Percentiles rank a stretch among this genome's conserved stretches.
Evolutionary conservation across 2,797 vertebrate species (phyloP).

Genomic region (Mergus octosetaceus): DNA sequence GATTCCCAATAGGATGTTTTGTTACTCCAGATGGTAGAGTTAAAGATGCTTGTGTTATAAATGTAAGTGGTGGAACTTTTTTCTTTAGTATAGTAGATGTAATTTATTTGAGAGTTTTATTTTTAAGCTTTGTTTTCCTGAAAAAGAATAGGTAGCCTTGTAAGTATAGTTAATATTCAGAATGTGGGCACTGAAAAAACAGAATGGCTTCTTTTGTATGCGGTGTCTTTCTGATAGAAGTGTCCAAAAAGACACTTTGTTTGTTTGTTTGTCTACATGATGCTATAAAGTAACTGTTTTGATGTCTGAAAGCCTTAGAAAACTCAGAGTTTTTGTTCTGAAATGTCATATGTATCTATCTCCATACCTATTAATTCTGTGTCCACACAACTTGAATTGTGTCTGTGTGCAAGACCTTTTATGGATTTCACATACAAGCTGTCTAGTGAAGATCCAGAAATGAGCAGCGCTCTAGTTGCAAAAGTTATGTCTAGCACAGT

Average conservation of each 20-base stretch:
- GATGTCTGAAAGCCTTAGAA: background rate
- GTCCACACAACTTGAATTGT: rapidly evolving
- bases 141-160: background rate
- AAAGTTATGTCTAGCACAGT: background rate
- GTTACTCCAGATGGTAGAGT: slow-evolving; percentile 80
- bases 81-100: background rate
- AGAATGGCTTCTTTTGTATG: background rate
- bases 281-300: background rate
- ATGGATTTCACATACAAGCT: background rate
- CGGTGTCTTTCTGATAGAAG: background rate
- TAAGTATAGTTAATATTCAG: background rate
- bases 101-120: background rate
- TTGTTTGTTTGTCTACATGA: background rate
- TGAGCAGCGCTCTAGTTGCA: background rate
- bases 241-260: background rate
- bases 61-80: slow-evolving; percentile 79
- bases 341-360: background rate
- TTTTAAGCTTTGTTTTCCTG: background rate
- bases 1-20: slow-evolving; percentile 91
- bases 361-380: background rate
- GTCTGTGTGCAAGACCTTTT: background rate
- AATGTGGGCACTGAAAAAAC: background rate
- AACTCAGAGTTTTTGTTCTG: background rate
- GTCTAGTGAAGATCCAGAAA: slow-evolving; percentile 12
- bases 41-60: slow-evolving; percentile 90